Base-by-base conservation (phyloP, 53 echinoderm and acorn worm genomes). In the Patiria pectinifera region DNA sequence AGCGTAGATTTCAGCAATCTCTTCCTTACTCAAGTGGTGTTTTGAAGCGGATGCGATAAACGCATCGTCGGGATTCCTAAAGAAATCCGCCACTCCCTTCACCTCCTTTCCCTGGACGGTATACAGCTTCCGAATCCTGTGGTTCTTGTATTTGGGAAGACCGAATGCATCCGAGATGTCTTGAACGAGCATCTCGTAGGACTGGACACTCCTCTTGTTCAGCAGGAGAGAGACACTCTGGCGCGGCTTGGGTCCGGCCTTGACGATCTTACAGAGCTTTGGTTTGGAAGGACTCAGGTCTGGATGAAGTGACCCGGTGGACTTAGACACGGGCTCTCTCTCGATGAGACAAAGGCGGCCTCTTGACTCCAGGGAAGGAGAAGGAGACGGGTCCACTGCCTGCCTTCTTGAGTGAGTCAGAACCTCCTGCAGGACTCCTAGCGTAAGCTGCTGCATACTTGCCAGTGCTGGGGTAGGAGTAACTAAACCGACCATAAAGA, bases 111-210 rank as follows among this genome's bases (percentile, higher is more conserved):
- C 99, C n/a, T 95, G 94, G 14, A 94, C 78, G 19, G 92, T 99
- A 77, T 95, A 99, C 75, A 99, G 93, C 89, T 95, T 99, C 43
- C 96, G 80, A 19, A 99, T 92, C 84, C 91, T 91, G 72, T 96
- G 92, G 84, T 95, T 97, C 84, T 97, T 99, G 69, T 99, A 95
- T 21, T 93, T 95, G 0, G 99, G 94, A 53, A 97, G 89, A n/a
- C 97, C 96, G 83, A 99, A 97, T 6, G 99, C 97, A 82, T 97
- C 97, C 0, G 99, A 97, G 19, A 99, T 91, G 80, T 99, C 99
- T 69, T 94, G 93, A 49, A 99, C 89, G 43, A 99, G 93, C 69
- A 95, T 94, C 81, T 99, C 99, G 78, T 80, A 99, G 43, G 96
- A 96, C 58, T 92, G 97, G 82, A 99, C 94, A 53, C 95, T 97